Evolutionary conservation across 2,888 invertebrate genomes (phyloP), one percentile per base, ranked within the genome.

Genomic region (Agrochola litura): DNA sequence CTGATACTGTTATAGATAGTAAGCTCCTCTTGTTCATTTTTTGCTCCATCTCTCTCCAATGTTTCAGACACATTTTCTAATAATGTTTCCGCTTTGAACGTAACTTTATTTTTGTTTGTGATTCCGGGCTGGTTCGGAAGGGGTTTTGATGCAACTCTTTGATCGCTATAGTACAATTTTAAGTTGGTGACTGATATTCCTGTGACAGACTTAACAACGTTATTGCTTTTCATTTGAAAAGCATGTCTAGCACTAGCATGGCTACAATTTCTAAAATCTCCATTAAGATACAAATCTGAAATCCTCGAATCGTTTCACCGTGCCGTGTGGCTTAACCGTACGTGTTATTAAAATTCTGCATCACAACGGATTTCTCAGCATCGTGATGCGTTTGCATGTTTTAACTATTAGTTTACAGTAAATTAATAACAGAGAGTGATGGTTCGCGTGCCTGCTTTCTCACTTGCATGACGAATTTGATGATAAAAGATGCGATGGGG

Each of bases 1-100:
- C 87, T 90, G 91, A 92, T 90, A 89, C 87, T 84, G 89, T 92
- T 92, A 92, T 93, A 92, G 93, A 93, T 94, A 90, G 88, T 84
- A 79, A 79, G 81, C 82, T 85, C 82, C 88, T 86, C 76, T 89
- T 86, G 75, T 79, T 83, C 86, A 87, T 90, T 82, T 88, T 84
- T 88, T 77, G 69, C 82, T 71, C 69, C 77, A 76, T 79, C 65
- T 73, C 54, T 60, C 74, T 73, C 52, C 79, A 82, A 76, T 78
- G 74, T 84, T 77, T 80, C 49, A 75, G 66, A 71, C 56, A 66
- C 69, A 72, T 83, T 81, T 87, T 81, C 79, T 77, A 65, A 84
- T 82, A 81, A 85, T 84, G 90, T 84, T 82, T 88, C 86, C 85
- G 86, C 85, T 82, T 83, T 81, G 73, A 81, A 81, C 64, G 72